Base-by-base conservation (phyloP, 1,140 invertebrate species). In the Manduca sexta region DNA sequence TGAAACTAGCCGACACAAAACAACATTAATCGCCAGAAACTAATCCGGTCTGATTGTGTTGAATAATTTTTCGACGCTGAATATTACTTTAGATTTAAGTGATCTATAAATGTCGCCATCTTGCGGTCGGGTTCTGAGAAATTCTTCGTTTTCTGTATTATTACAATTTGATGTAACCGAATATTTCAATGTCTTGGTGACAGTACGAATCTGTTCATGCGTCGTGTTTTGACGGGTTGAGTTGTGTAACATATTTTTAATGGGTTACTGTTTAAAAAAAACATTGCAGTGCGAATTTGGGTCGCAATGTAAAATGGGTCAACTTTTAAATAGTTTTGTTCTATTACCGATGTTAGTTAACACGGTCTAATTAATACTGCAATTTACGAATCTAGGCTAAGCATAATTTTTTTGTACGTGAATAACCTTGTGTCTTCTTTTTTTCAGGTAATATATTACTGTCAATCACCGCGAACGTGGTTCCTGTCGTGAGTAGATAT, bases 171-270 rank as follows among this genome's bases (percentile, higher is more conserved):
- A 45, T 35, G 31, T 16, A 58, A 50, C 38, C 52, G 35, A 62
- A 66, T 71, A 67, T 74, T 52, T 74, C 61, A 67, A 54, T 52
- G 74, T 69, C 64, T 15, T 49, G 48, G 46, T 61, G 64, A 60
- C 63, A 58, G 64, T 62, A 69, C 62, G 58, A 69, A 69, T 73
- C 59, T 65, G 53, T 51, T 52, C 37, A 48, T 26, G 4, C 54
- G 62, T 38, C 56, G 47, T 68, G 47, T 71, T 75, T 69, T 79
- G 71, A 79, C 73, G 73, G 60, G 39, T 56, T 49, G 60, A 56
- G 56, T 75, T 81, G 73, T 73, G 70, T 76, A 78, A 77, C 68
- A 69, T 69, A 55, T 68, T 78, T 76, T 80, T 79, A 79, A 79
- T 72, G 72, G 69, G 54, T 66, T 64, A 62, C 54, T 66, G 62